Percentiles rank a stretch among this genome's conserved stretches.
These are phyloP conservation scores for Drosophila antonietae DNA, from an alignment of 2,888 invertebrate genomes.

Conservation along the genomic window DNA sequence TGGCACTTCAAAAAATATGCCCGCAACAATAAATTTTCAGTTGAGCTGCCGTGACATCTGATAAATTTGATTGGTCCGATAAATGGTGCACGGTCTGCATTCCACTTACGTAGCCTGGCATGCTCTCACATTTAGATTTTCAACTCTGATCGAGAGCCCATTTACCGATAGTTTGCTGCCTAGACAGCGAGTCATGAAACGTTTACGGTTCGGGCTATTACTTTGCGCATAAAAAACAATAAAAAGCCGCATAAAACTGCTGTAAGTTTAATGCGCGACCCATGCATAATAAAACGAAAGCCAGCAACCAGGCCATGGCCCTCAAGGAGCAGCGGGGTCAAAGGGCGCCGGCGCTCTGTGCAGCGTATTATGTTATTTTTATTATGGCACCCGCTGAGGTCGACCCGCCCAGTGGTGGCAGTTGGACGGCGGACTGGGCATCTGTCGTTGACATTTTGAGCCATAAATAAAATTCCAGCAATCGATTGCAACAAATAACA, in stretches of 20 bases:
- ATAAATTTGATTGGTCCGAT: slow-evolving; percentile 49
- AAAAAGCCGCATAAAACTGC: slow-evolving; percentile 60
- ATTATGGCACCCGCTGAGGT: slow-evolving; percentile 44
- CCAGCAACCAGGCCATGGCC: slow-evolving; percentile 40
- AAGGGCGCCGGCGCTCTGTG: slow-evolving; percentile 7
- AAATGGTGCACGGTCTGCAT: slow-evolving; percentile 20
- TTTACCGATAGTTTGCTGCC: slow-evolving; percentile 22
- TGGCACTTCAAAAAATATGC: slow-evolving; percentile 63
- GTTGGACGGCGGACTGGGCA: slow-evolving; percentile 5
- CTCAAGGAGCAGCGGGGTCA: slow-evolving; percentile 24
- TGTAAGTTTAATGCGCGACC: slow-evolving; percentile 27
- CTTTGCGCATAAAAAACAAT: slow-evolving; percentile 44
- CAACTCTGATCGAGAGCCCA: slow-evolving; percentile 58
- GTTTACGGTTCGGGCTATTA: slow-evolving; percentile 38
- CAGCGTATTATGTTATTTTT: slow-evolving; percentile 58
- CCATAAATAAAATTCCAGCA: slow-evolving; percentile 62
- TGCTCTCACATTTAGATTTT: slow-evolving; percentile 63
- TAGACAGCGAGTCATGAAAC: slow-evolving; percentile 36
- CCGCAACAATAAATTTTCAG: slow-evolving; percentile 59
- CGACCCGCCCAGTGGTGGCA: background rate
- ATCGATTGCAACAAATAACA: slow-evolving; percentile 50
- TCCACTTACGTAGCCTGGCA: slow-evolving; percentile 45
- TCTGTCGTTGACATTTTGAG: slow-evolving; percentile 55
- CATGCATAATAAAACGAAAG: slow-evolving; percentile 66
- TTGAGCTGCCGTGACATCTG: slow-evolving; percentile 46